Evolutionary conservation across 2,113 vertebrate species (phyloP).

Genomic region (Tychaedon coryphoeus): DNA sequence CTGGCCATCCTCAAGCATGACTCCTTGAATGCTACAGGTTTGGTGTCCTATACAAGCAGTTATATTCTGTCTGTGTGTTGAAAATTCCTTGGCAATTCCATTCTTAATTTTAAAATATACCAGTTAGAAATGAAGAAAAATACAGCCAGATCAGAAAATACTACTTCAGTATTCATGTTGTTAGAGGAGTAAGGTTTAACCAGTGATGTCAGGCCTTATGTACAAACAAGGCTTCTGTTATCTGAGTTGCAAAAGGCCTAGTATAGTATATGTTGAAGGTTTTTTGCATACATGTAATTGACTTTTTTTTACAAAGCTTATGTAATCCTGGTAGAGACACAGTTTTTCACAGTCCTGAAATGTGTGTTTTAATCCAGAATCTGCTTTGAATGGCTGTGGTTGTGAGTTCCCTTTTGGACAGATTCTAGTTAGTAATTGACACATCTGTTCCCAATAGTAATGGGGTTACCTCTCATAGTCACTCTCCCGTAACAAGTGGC

Average conservation of each 20-base stretch:
- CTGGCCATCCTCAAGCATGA: not conserved
- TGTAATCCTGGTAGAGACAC: not conserved
- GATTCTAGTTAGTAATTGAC: not conserved
- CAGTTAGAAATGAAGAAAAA: not conserved
- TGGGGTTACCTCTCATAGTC: not conserved
- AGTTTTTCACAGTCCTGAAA: fast-evolving
- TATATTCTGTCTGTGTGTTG: not conserved
- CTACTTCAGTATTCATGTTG: not conserved
- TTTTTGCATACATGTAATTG: fast-evolving
- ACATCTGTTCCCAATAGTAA: not conserved
- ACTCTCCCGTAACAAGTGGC: not conserved
- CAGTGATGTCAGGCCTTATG: not conserved
- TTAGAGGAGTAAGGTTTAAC: not conserved
- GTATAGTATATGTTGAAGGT: fast-evolving
- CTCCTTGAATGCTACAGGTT: not conserved
- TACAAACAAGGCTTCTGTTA: not conserved
- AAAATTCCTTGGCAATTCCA: not conserved
- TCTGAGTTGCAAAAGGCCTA: not conserved
- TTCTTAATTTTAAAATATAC: not conserved
- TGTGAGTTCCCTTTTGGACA: not conserved
- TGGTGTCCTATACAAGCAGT: not conserved
- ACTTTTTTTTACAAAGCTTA: not conserved
- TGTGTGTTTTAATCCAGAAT: not conserved
- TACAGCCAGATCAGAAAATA: not conserved
- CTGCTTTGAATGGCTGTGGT: not conserved